A percentile compares a stretch with the other conserved stretches of the same genome.
These are phyloP conservation scores for Scomber japonicus DNA, from an alignment of 2,113 vertebrate genomes.

Conservation along the genomic window DNA sequence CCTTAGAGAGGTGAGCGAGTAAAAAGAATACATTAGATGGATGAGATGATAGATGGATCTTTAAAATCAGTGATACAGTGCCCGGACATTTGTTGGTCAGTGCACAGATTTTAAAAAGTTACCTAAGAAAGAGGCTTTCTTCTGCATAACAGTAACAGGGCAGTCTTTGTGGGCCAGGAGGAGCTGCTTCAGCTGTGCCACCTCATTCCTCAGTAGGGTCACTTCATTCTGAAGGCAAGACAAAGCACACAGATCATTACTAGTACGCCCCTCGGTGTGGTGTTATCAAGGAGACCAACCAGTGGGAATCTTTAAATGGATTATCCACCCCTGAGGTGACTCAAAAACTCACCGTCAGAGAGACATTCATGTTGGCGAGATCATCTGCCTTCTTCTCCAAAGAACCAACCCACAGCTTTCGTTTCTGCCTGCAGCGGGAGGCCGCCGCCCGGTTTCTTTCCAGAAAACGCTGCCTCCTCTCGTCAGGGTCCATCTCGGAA, in stretches of 20 bases:
- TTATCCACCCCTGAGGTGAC: neutral
- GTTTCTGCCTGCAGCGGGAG: constrained; percentile 94
- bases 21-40: constrained; percentile 73
- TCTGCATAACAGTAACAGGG: constrained; percentile 96
- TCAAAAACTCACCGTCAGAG: constrained; percentile 88
- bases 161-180: constrained; percentile 98
- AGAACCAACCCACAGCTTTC: constrained; percentile 96
- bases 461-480: constrained; percentile 93
- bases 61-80: constrained; percentile 7
- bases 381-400: constrained; percentile 97
- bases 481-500: constrained; percentile 93
- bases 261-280: neutral
- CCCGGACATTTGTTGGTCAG: neutral
- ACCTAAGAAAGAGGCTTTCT: constrained; percentile 89
- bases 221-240: constrained; percentile 86
- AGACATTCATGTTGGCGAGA: constrained; percentile 92
- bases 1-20: constrained; percentile 83
- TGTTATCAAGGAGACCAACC: neutral
- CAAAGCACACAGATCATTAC: constrained; percentile 33
- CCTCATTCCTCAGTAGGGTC: constrained; percentile 92
- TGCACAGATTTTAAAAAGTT: constrained; percentile 30
- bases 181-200: constrained; percentile 96
- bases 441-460: constrained; percentile 95
- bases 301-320: neutral
- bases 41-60: constrained; percentile 61